Percentiles rank a stretch among this genome's conserved stretches.
phyloP scores from a whole-genome alignment of 2,888 invertebrate genomes.

The Osmoderma eremita region DNA sequence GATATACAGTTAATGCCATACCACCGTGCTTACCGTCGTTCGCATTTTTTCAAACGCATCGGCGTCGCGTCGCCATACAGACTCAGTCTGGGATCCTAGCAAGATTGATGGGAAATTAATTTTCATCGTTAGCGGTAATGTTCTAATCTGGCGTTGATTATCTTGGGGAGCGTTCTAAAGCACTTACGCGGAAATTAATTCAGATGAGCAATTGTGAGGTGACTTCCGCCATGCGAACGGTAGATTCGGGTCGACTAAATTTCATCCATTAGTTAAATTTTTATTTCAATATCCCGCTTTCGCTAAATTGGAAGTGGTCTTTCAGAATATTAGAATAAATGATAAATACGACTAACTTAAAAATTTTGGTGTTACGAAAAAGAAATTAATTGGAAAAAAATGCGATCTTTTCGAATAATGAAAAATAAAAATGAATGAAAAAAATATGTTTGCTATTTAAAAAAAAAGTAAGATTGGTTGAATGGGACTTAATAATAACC shows the following conservation, averaged over 20 bases:
- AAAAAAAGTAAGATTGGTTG: no score
- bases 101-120: slow-evolving; percentile 35
- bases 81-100: neutral
- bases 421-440: no score
- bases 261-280: neutral
- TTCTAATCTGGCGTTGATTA: slow-evolving; percentile 27
- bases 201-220: slow-evolving; percentile 13
- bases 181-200: slow-evolving; percentile 26
- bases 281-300: neutral
- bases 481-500: no score
- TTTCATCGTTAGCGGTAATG: slow-evolving; percentile 24
- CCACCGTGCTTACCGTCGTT: neutral
- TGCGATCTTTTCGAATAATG: no score
- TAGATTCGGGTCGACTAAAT: slow-evolving; percentile 14
- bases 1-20: slow-evolving; percentile 11
- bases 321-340: neutral
- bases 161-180: slow-evolving; percentile 12
- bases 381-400: no score
- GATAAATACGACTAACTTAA: neutral
- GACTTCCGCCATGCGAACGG: neutral
- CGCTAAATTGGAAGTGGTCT: neutral
- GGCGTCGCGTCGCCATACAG: neutral
- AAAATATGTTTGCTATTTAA: no score
- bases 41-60: neutral
- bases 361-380: neutral